Conservation (phyloP, 2,797 vertebrate genomes). For the Enteromius radiatus region DNA sequence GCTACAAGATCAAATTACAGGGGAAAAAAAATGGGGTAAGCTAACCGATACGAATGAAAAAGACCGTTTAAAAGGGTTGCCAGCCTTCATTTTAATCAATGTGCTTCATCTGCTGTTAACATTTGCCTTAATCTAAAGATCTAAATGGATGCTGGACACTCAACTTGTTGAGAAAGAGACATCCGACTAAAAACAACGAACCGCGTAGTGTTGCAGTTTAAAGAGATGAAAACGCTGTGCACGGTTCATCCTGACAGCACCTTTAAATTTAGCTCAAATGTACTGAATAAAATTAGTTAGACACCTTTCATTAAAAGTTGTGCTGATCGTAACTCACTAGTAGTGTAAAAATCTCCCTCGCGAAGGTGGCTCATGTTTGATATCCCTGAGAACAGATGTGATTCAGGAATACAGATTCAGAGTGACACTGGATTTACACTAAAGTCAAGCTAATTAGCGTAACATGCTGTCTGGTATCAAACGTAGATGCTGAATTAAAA, state of each 20-base stretch:
- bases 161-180: background rate
- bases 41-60: slow-evolving; percentile 58
- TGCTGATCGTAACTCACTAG: slow-evolving; percentile 24
- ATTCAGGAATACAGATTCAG: slow-evolving; percentile 55
- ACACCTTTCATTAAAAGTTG: slow-evolving; percentile 51
- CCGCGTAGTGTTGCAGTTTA: background rate
- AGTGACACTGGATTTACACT: slow-evolving; percentile 13
- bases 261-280: slow-evolving; percentile 9
- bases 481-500: slow-evolving; percentile 66
- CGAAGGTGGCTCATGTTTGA: slow-evolving; percentile 47
- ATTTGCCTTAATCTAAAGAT: background rate
- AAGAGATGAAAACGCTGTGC: slow-evolving; percentile 12
- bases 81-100: slow-evolving; percentile 74
- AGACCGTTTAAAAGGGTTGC: slow-evolving; percentile 68
- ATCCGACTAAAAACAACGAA: background rate
- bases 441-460: background rate
- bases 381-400: slow-evolving; percentile 64
- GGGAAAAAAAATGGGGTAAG: slow-evolving; percentile 59
- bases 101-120: slow-evolving; percentile 30
- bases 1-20: slow-evolving; percentile 84
- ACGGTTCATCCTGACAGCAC: slow-evolving; percentile 20
- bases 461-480: background rate
- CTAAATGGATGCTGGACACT: slow-evolving; percentile 16
- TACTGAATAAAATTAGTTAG: background rate
- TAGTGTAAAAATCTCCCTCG: slow-evolving; percentile 36